Evolutionary conservation across 2,888 invertebrate species (phyloP), one percentile per base, ranked within the genome.

Genomic region (Amorpha juglandis): DNA sequence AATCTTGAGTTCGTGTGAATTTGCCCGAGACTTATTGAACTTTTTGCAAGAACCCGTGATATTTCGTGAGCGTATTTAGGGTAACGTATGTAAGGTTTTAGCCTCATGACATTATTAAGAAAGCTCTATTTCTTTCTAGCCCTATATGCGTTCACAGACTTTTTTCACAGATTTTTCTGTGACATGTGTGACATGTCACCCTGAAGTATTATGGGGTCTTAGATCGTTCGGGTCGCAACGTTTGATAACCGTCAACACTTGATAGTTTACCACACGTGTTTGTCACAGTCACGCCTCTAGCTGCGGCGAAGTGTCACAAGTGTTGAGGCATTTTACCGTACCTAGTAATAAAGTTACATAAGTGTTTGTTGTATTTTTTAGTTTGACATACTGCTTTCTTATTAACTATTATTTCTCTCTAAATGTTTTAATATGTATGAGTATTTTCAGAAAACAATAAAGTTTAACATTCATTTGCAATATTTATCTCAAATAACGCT

Each of bases 1-100:
- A 90, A 91, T 91, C 90, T 86, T 82, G 81, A 84, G 83, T 86
- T 76, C 79, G 85, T 80, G 82, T 80, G 85, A 84, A 86, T 85
- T 84, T 85, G 82, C 80, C 78, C 78, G 78, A 80, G 83, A 84
- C 82, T 78, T 81, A 80, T 81, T 80, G 77, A 80, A 78, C 78
- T 81, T 82, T 85, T 83, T 79, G 27, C 16, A 42, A 42, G 58
- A 42, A 12, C 58, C 58, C 58, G 58, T 38, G 38, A 58, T 58
- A 58, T 58, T 58, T 58, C 42, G 58, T 16, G 42, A 42, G 58
- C 38, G 58, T 58, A 58, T 58, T 58, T 42, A 58, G 58, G 58
- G 58, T 42, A 58, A 42, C 58, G 42, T 58, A 58, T 58, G 58
- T 58, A 58, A 11, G 19, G 19, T 58, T 58, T 58, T 42, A 58